Evolutionary conservation across 2,797 vertebrate species (phyloP).

Genomic region (Lepus oiostolus): DNA sequence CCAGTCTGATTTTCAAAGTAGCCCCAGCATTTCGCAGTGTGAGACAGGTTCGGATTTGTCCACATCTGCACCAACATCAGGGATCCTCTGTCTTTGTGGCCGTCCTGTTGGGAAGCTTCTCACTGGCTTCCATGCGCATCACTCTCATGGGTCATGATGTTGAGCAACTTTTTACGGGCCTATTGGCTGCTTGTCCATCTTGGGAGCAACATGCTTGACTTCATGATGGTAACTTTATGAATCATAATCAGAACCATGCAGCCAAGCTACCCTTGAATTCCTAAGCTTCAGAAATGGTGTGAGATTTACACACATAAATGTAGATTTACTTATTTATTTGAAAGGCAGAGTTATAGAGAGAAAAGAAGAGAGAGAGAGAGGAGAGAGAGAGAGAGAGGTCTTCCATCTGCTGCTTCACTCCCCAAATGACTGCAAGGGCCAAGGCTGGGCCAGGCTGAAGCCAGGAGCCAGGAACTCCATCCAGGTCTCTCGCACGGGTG

Average conservation of each 20-base stretch:
- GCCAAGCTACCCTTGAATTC: not conserved
- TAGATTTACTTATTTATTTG: not conserved
- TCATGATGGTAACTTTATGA: not conserved
- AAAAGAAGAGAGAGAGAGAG: not conserved
- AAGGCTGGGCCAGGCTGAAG: too few relatives aligned
- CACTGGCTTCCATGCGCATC: not conserved
- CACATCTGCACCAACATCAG: not conserved
- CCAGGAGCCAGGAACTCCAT: too few relatives aligned
- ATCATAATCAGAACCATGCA: not conserved
- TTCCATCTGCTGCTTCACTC: too few relatives aligned
- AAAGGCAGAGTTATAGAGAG: too few relatives aligned
- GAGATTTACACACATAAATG: not conserved
- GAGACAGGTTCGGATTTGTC: constrained; percentile 25
- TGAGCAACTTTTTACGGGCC: too few relatives aligned
- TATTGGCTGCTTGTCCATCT: not conserved
- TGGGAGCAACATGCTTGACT: not conserved
- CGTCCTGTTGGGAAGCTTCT: not conserved
- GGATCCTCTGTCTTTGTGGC: not conserved
- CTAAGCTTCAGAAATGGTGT: constrained; percentile 19
- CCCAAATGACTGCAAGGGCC: too few relatives aligned
- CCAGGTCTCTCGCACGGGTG: too few relatives aligned
- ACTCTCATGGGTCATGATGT: not conserved
- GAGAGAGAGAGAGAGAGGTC: not conserved
- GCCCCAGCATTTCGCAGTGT: not conserved
- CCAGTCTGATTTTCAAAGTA: constrained; percentile 10